Percentiles rank a stretch among this genome's conserved stretches.
Evolutionary conservation across 2,797 vertebrate genomes (phyloP).

Genomic region (Malurus leucopterus): DNA sequence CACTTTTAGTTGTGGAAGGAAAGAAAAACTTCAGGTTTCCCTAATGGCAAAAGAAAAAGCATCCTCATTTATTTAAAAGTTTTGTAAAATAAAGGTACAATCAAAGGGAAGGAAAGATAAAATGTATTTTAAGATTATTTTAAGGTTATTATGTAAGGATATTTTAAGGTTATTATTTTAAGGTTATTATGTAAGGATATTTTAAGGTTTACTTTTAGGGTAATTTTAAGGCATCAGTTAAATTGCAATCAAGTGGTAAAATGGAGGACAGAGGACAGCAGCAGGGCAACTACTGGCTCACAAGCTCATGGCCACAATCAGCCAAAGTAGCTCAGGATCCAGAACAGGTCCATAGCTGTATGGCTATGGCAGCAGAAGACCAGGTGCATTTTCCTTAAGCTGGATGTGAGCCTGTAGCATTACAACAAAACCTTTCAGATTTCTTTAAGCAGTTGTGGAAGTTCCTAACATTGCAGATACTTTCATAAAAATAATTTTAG

Average conservation of each 20-base stretch:
- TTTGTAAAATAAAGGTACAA: background rate
- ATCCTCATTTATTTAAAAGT: background rate
- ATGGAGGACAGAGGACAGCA: background rate
- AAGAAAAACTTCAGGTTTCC: background rate
- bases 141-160: background rate
- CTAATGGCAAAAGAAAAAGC: background rate
- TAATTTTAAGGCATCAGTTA: background rate
- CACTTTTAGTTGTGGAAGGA: background rate
- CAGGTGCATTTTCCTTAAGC: background rate
- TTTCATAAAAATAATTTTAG: background rate
- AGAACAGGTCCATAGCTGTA: fast-evolving
- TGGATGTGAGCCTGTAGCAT: background rate
- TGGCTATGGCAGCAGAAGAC: background rate
- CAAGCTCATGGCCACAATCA: fast-evolving
- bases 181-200: background rate
- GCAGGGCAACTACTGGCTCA: background rate
- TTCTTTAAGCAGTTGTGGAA: background rate
- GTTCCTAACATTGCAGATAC: background rate
- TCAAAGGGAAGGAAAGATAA: background rate
- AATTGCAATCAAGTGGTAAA: background rate
- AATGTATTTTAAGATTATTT: background rate
- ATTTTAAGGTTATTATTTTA: background rate
- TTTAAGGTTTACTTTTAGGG: background rate
- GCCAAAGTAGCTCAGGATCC: background rate
- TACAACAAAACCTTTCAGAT: background rate